Conservation (phyloP, 2,888 invertebrate genomes). For the Drosophila prostipennis region DNA sequence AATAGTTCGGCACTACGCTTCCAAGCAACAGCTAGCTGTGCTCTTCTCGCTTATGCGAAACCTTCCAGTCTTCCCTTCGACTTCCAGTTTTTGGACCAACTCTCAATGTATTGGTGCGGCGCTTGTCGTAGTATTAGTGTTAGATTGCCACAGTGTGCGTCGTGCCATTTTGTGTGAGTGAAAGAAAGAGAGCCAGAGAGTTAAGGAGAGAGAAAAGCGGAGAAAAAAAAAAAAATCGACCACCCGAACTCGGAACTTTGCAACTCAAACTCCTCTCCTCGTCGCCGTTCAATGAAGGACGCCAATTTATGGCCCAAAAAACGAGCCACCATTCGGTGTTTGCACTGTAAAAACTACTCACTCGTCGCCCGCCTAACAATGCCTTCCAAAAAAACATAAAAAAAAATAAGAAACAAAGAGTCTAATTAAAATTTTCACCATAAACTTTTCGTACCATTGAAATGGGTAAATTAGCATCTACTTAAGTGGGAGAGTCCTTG, state of each 20-base stretch:
- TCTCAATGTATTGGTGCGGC: conserved; percentile 55
- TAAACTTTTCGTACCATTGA: conserved; percentile 48
- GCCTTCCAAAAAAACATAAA: conserved; percentile 21
- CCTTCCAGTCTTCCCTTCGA: conserved; percentile 59
- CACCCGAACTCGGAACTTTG: conserved; percentile 4
- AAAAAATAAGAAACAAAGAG: conserved; percentile 46
- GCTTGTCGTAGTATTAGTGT: conserved; percentile 48
- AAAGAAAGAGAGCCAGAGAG: conserved; percentile 28
- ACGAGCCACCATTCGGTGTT: conserved; percentile 28
- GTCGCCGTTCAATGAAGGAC: conserved; percentile 82
- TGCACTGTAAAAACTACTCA: conserved; percentile 29
- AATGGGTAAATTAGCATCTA: conserved; percentile 64
- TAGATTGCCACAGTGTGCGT: conserved; percentile 38
- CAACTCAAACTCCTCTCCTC: conserved; percentile 29
- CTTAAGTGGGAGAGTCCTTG: conserved; percentile 16
- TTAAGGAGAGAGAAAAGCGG: conserved; percentile 1
- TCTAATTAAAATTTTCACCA: conserved; percentile 70
- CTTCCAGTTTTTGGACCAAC: conserved; percentile 51
- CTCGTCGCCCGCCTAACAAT: conserved; percentile 38
- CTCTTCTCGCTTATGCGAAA: conserved; percentile 36
- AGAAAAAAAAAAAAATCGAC: background rate
- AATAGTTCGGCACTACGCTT: conserved; percentile 41
- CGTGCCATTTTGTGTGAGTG: conserved; percentile 69
- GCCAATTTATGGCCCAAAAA: conserved; percentile 81
- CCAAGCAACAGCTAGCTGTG: conserved; percentile 14